Base-by-base conservation (phyloP, 2,888 invertebrate genomes). In the Bedellia somnulentella region DNA sequence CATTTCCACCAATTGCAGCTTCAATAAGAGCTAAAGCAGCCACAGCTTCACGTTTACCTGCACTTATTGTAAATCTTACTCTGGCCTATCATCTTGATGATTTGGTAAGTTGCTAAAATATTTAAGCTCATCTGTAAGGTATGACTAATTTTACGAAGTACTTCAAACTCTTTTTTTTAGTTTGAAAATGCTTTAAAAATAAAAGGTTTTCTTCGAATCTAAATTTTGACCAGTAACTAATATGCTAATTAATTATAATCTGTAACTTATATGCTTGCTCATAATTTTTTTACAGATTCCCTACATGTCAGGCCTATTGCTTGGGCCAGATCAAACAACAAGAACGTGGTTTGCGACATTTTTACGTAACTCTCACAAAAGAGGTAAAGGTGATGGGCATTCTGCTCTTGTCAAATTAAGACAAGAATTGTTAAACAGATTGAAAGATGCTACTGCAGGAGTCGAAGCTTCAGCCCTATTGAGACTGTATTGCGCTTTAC, bases 301-400 rank as follows among this genome's bases (percentile, higher is more conserved):
- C 2, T 93, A 93, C 61, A 82, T 95, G 35, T 93, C 93, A 24
- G 93, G 96, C 4, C 75, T 96, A 29, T 63, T 94, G 35, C 78
- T 97, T 25, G 94, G 96, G 10, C 92, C 89, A 48, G 95, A 96
- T 61, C 89, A 90, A 52, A 85, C 86, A 39, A 86, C 92, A 3
- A 80, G 95, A 46, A 87, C 87, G 31, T 97, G 96, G 96, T 93
- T 96, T 59, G 92, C 93, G 1, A 81, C 89, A 48, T 96, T 93
- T 51, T 83, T 96, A 27, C 82, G 94, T 33, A 89, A 88, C 43
- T 87, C 90, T 0, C 92, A 93, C 47, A 90, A 90, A 59, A 54
- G 75, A 31, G 80, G 87, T 12, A 90, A 89, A 58, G 86, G 88
- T 11, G 89, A 90, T 49, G 83, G 83, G 0, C 82, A 84, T 45